phyloP scores from a whole-genome alignment of 2,888 invertebrate genomes.

The Dinocampus coccinellae region DNA sequence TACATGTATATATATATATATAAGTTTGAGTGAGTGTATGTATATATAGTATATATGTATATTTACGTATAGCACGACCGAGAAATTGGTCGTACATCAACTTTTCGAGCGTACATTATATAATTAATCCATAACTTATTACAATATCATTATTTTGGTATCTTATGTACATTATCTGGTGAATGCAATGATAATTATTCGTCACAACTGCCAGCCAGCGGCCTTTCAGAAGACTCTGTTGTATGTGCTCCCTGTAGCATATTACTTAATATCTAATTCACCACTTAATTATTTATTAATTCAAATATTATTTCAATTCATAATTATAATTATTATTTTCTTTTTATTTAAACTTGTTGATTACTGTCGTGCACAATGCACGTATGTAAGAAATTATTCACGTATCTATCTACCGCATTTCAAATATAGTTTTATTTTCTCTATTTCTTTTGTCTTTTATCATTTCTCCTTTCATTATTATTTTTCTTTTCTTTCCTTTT shows the following conservation, averaged over 20 bases:
- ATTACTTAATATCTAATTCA: slow-evolving; percentile 41
- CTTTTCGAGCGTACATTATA: slow-evolving; percentile 52
- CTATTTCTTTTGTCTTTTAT: slow-evolving; percentile 31
- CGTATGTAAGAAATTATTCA: slow-evolving; percentile 1
- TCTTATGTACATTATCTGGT: slow-evolving; percentile 57
- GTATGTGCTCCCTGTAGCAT: slow-evolving; percentile 44
- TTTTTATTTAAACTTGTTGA: background rate
- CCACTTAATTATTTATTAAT: slow-evolving; percentile 33
- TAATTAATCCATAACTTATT: slow-evolving; percentile 57
- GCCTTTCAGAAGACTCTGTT: slow-evolving; percentile 59
- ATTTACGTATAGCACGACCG: slow-evolving; percentile 38
- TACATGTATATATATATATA: background rate
- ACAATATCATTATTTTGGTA: slow-evolving; percentile 61
- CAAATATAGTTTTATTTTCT: slow-evolving; percentile 23
- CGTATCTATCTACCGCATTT: slow-evolving; percentile 25
- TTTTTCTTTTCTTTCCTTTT: background rate
- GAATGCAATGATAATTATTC: slow-evolving; percentile 45
- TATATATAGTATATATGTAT: background rate
- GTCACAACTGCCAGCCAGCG: slow-evolving; percentile 57
- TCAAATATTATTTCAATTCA: slow-evolving; percentile 4
- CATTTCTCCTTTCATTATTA: background rate
- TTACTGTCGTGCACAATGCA: background rate
- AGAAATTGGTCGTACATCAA: slow-evolving; percentile 48
- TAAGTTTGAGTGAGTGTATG: background rate
- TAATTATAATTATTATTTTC: slow-evolving; percentile 14